Base-by-base conservation (phyloP, 1,140 invertebrate species). In the Drosophila tristis region DNA sequence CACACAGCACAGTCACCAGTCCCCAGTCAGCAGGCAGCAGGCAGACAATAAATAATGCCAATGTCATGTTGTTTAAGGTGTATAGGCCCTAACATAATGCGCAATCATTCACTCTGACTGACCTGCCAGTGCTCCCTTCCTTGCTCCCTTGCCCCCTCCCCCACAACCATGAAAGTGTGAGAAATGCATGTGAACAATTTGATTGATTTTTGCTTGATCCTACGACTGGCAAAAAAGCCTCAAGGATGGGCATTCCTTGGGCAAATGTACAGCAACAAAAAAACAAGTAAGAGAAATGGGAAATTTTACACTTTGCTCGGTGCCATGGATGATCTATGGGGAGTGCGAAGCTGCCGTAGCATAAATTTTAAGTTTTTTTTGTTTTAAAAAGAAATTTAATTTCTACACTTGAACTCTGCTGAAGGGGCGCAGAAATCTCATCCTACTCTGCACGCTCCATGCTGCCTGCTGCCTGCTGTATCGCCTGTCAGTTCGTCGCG, bases 1-100 rank as follows among this genome's bases (percentile, higher is more conserved):
- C 20, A 20, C 20, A 20, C 20, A 20, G 20, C 20, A 20, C 62
- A 31, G 49, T 16, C 29, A 26, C 49, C 49, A 9, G 26, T 29
- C 26, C 26, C 57, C 2, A 42, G 57, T 44, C 57, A 43, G 43
- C 35, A 44, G 35, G 25, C 23, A 16, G 42, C 43, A 59, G 23
- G 39, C 54, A 57, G 66, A 86, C 76, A 77, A 87, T 87, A 86
- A 87, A 86, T 86, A 81, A 86, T 86, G 76, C 60, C 80, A 80
- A 87, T 86, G 74, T 87, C 82, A 85, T 78, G 73, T 70, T 70
- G 67, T 70, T 70, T 50, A 70, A 70, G 67, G 67, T 74, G 70
- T 74, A 68, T 75, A 76, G 72, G 73, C 51, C 50, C 56, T 55
- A 53, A 47, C 68, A 78, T 79, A 79, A 74, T 84, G 74, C 79